Evolutionary conservation across 2,113 vertebrate species (phyloP).

Genomic region (Rousettus leschenaultii): DNA sequence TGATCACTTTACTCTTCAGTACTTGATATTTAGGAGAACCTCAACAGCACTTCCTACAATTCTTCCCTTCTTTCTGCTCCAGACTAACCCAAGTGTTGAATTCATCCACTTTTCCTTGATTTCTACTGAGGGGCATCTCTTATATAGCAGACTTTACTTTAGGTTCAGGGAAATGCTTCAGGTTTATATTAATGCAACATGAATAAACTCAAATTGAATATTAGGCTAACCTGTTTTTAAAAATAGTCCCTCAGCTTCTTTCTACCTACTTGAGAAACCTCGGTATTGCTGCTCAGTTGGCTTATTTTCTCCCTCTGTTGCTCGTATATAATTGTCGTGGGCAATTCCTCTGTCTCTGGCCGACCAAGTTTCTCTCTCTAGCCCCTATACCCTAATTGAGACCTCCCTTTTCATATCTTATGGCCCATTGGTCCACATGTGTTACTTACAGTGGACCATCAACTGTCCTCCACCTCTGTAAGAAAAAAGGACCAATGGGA

Average conservation of each 20-base stretch:
- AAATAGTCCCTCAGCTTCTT: neutral
- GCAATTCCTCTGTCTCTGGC: neutral
- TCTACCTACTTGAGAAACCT: neutral
- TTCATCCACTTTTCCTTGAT: neutral
- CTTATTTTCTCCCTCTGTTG: neutral
- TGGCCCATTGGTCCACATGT: neutral
- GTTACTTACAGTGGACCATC: neutral
- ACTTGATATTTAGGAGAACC: neutral
- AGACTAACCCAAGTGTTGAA: neutral
- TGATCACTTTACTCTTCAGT: neutral
- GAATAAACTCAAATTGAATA: neutral
- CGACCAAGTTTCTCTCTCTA: neutral
- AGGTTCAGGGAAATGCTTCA: neutral
- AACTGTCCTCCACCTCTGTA: neutral
- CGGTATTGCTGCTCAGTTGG: neutral
- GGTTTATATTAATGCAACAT: neutral
- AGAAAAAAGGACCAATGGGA: neutral
- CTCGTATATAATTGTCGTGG: neutral
- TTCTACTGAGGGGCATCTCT: neutral
- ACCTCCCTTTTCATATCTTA: neutral
- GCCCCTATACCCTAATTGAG: neutral
- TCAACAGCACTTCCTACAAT: neutral
- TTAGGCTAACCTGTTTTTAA: neutral
- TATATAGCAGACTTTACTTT: neutral
- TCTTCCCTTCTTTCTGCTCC: neutral